Evolutionary conservation across 2,113 vertebrate species (phyloP), one percentile per base, ranked within the genome.

Genomic region (Clarias gariepinus): DNA sequence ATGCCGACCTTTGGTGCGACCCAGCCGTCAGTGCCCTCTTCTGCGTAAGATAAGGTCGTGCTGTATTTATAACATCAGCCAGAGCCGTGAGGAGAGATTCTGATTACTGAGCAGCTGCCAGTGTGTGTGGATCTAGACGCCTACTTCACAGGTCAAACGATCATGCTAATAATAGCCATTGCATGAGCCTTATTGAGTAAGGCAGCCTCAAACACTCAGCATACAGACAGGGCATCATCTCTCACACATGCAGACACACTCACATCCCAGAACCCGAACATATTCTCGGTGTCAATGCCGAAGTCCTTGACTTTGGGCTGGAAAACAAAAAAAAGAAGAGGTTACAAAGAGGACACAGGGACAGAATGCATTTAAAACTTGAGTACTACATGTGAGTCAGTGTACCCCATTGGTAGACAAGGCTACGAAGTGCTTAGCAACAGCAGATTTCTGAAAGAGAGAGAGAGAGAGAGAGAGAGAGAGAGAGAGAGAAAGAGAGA

Each of bases 241-340:
- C 10, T 52, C 61, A 81, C 77, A 58, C 74, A 19, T 25, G 16
- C 16, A 66, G 53, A 16, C 52, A 89, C 3, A 95, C 95, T 99
- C 95, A 99, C 98, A 84, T 99, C 98, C 98, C 98, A 99, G 91
- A 99, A 99, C 90, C 97, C 98, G 84, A 99, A 99, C 98, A 99
- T 99, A 92, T 99, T 99, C 60, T 93, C 93, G 0, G 96, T 93
- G 92, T 99, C 98, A 87, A 99, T 98, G 90, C 98, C 98, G 41
- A 99, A 99, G n/a, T 96, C 97, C 88, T 96, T 96, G 87, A 99
- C 98, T 95, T 99, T 99, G 71, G 91, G 89, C 98, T 99, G 92
- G 16, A 92, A 90, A 64, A 74, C 64, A 89, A 82, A 41, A 84
- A 47, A n/a, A n/a, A 8, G 47, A 10, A 52, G 21, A 85, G 53